These are phyloP conservation scores for Meganola albula DNA, from an alignment of 2,888 invertebrate genomes.

Conservation along the genomic window DNA sequence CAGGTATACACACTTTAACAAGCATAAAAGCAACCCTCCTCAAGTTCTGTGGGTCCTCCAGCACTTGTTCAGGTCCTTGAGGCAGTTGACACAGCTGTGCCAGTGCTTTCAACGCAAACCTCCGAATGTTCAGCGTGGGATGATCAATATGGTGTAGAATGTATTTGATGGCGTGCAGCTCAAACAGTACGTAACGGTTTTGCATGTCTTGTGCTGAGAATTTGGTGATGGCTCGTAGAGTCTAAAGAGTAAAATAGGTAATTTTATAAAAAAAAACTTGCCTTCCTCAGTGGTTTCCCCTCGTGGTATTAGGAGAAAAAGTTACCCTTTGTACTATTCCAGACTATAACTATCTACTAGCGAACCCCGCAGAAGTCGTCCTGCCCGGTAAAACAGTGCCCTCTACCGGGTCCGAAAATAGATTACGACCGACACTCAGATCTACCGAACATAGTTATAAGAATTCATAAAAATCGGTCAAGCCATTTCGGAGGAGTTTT, in stretches of 20 bases:
- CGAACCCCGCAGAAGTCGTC: no score
- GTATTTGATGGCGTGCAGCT: conserved; percentile 50
- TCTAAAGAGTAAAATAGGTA: conserved; percentile 31
- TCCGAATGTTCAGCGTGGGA: conserved; percentile 53
- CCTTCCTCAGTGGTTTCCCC: no score
- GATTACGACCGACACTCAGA: no score
- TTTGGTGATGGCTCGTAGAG: conserved; percentile 65
- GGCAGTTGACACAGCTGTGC: conserved; percentile 71
- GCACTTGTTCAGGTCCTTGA: conserved; percentile 62
- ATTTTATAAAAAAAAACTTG: no score
- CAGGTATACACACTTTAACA: conserved; percentile 46
- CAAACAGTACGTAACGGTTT: conserved; percentile 51
- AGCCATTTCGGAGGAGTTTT: no score
- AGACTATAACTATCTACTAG: no score
- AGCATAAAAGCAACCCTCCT: conserved; percentile 59
- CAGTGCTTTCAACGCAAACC: conserved; percentile 73
- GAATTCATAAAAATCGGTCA: no score
- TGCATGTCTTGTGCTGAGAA: conserved; percentile 59
- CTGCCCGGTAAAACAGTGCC: no score
- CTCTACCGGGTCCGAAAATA: no score
- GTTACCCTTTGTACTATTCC: no score
- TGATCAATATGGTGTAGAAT: conserved; percentile 60
- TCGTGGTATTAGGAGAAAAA: no score
- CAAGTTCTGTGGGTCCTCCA: conserved; percentile 52
- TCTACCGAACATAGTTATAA: no score